Evolutionary conservation across 2,113 vertebrate species (phyloP).

Genomic region (Oceanites oceanicus): DNA sequence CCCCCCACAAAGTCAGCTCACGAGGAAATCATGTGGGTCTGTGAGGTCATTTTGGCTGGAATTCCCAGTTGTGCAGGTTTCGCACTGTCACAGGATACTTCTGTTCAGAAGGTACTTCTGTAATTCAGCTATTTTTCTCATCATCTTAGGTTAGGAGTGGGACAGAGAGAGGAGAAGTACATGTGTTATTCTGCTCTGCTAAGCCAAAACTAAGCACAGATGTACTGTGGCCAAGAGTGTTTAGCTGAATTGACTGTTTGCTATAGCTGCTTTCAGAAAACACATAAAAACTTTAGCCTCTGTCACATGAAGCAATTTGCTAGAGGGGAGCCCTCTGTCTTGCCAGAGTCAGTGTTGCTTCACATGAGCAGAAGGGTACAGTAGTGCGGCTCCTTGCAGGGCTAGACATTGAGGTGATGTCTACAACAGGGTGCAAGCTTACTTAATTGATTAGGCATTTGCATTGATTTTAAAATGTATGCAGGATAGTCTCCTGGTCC

Average conservation of each 20-base stretch:
- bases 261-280: constrained; percentile 21
- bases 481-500: not conserved
- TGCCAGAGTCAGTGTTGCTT: not conserved
- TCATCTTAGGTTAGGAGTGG: not conserved
- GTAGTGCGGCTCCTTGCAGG: not conserved
- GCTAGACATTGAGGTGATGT: not conserved
- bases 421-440: not conserved
- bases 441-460: not conserved
- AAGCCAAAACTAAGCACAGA: constrained; percentile 53
- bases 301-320: not conserved
- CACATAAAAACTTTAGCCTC: not conserved
- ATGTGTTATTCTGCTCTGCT: constrained; percentile 33
- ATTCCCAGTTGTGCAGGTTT: constrained; percentile 16
- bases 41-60: constrained; percentile 18
- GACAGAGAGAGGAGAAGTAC: constrained; percentile 26
- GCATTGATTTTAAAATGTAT: not conserved
- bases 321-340: not conserved
- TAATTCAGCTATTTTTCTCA: constrained; percentile 56
- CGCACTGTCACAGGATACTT: constrained; percentile 35
- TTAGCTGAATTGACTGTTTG: constrained; percentile 42
- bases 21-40: constrained; percentile 12
- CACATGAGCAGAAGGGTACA: not conserved
- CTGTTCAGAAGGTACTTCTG: constrained; percentile 40
- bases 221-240: not conserved
- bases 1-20: not conserved